Base-by-base conservation (phyloP, 1,140 invertebrate species). In the Centruroides vittatus region DNA sequence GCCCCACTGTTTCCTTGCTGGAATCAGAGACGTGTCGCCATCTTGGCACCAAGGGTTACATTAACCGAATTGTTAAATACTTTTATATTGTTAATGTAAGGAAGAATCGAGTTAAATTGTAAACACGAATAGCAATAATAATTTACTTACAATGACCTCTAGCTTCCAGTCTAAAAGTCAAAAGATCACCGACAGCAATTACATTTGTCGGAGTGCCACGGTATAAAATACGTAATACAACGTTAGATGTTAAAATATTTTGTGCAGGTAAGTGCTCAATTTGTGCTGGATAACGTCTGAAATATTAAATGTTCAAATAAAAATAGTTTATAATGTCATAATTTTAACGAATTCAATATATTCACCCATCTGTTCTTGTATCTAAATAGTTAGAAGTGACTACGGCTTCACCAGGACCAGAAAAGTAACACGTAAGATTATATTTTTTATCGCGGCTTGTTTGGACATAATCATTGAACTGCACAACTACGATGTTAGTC, bases 331-430 rank as follows among this genome's bases (percentile, higher is more conserved):
- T 41, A 41, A 41, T 41, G 3, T 41, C 8, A 41, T 6, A 41
- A 41, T 6, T 6, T 6, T 6, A 41, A 41, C 5, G 3, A 41
- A 41, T 41, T 6, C 3, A 41, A 41, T 23, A 41, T 41, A 57
- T 57, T 63, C 57, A 69, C 68, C 65, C 68, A 58, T 70, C 69
- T 11, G 67, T 67, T 87, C 89, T 89, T 55, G 90, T 88, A 62
- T 89, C 89, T 69, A 94, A 91, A 72, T 93, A 93, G 67, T 88
- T 89, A 34, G 90, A 93, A 12, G 89, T 92, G 47, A 94, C 90
- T 1, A 93, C 86, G 6, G 90, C 88, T 74, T 93, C 89, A 46
- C 89, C 89, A 1, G 89, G 89, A 46, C 89, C 89, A 67, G 88
- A 81, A 73, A 92, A 90, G 53, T 90, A 78, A 71, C 90, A 94